These are phyloP conservation scores for Ceyx melanurus DNA, from an alignment of 2,113 vertebrate species.

Conservation along the genomic window DNA sequence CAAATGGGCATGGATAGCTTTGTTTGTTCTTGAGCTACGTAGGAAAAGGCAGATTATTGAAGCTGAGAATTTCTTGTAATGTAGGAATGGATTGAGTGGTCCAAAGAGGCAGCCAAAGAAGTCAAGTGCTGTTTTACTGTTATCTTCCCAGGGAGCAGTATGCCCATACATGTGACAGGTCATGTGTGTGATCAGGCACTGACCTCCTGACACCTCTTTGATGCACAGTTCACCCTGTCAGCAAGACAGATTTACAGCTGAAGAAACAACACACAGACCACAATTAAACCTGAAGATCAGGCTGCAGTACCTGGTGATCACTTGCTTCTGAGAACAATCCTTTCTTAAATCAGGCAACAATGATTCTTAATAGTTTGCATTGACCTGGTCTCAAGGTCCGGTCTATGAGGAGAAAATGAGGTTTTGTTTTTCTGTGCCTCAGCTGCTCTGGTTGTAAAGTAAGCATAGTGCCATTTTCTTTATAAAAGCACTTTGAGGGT, in stretches of 20 bases:
- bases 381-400: background rate
- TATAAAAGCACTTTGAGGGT: background rate
- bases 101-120: background rate
- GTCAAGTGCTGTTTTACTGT: background rate
- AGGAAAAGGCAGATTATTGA: background rate
- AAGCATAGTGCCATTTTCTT: background rate
- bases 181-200: background rate
- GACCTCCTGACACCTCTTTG: background rate
- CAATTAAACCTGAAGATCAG: rapidly evolving
- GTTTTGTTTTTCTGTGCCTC: background rate
- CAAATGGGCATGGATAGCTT: background rate
- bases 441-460: background rate
- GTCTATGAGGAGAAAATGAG: background rate
- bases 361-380: background rate
- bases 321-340: background rate
- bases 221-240: background rate
- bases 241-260: background rate
- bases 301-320: rapidly evolving
- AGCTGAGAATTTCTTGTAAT: background rate
- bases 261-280: background rate
- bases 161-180: rapidly evolving
- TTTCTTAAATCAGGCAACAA: background rate
- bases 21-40: background rate
- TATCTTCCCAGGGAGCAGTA: background rate
- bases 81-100: background rate